Evolutionary conservation across 2,113 vertebrate species (phyloP).

Genomic region (Trichechus manatus): DNA sequence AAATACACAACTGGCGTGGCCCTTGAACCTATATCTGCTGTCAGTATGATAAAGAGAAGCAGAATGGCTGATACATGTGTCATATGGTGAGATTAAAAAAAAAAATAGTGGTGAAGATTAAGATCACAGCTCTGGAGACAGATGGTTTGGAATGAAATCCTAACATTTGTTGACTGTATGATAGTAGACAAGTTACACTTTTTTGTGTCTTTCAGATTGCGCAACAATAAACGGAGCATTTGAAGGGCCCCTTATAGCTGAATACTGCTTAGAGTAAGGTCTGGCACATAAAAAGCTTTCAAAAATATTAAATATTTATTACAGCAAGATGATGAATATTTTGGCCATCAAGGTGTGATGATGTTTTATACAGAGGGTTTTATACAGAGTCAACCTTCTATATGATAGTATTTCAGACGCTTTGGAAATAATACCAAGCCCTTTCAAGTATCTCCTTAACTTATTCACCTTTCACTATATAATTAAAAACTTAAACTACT

Average conservation of each 20-base stretch:
- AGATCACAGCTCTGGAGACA: neutral
- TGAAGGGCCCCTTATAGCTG: neutral
- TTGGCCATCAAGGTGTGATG: neutral
- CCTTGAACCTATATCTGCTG: neutral
- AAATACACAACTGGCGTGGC: neutral
- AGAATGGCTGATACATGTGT: fast-evolving
- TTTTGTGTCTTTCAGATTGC: too few species aligned
- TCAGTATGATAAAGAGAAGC: neutral
- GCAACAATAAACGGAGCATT: neutral
- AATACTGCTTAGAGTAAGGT: neutral
- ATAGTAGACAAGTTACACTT: too few species aligned
- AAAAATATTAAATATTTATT: neutral
- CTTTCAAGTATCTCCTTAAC: neutral
- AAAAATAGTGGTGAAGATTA: neutral
- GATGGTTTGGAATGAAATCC: neutral
- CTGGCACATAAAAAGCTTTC: neutral
- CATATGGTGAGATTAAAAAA: neutral
- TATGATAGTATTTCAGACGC: neutral
- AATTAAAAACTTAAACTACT: neutral
- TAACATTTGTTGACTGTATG: neutral
- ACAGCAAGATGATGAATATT: neutral
- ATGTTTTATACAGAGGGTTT: neutral
- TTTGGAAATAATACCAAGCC: neutral
- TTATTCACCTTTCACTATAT: neutral
- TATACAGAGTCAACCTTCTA: neutral